Evolutionary conservation across 1,140 invertebrate genomes (phyloP).

Genomic region (Drosophila kohkoa): DNA sequence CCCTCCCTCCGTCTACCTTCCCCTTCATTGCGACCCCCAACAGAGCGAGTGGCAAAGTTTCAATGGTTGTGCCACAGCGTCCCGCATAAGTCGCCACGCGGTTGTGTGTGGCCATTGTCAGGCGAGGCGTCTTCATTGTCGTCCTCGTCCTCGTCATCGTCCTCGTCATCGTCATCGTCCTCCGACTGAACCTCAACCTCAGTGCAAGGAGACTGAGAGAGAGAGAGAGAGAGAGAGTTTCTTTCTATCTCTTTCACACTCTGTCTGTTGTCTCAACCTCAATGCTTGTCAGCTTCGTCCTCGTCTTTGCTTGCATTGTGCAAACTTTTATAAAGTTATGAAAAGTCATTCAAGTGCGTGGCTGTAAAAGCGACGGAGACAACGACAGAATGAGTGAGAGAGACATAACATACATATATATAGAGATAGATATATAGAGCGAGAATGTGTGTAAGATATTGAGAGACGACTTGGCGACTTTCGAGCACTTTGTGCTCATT

Average conservation of each 20-base stretch:
- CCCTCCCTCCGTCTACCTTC: neutral
- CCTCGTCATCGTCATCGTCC: constrained; percentile 2
- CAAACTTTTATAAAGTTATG: constrained; percentile 80
- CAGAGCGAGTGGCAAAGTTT: constrained; percentile 27
- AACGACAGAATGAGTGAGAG: neutral
- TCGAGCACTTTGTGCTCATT: constrained; percentile 78
- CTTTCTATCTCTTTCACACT: neutral
- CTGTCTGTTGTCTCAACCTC: constrained; percentile 17
- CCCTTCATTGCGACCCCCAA: neutral
- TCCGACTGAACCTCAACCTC: constrained; percentile 21
- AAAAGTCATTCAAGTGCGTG: constrained; percentile 79
- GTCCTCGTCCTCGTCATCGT: constrained; percentile 16
- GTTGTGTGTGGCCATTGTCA: constrained; percentile 74
- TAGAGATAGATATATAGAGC: constrained; percentile 1
- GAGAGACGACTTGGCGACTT: constrained; percentile 66
- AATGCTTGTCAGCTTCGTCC: constrained; percentile 13
- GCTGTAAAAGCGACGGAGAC: constrained; percentile 32
- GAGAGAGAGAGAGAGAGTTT: neutral
- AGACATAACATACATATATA: neutral
- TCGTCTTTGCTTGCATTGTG: constrained; percentile 53
- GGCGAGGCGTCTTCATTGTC: constrained; percentile 64
- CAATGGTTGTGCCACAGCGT: neutral
- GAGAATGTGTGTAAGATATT: constrained; percentile 28
- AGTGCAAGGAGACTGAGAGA: neutral
- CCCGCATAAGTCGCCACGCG: constrained; percentile 46